Evolutionary conservation across 1,140 invertebrate genomes (phyloP).

Genomic region (Drosophila chauvacae): DNA sequence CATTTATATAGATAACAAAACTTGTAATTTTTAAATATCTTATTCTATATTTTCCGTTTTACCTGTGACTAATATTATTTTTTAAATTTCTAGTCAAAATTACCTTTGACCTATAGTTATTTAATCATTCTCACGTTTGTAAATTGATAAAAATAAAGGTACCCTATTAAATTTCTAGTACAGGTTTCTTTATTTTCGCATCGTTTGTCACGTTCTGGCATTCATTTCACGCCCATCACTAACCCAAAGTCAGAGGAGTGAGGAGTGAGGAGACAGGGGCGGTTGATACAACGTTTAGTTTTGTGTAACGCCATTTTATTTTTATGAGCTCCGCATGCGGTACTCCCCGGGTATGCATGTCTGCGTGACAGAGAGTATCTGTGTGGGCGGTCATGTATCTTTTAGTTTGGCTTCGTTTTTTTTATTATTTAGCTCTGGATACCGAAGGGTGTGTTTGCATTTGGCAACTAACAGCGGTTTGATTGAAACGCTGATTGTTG

Average conservation of each 20-base stretch:
- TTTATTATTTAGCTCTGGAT: neutral
- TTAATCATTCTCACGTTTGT: neutral
- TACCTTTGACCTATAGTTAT: neutral
- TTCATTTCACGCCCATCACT: slow-evolving; percentile 31
- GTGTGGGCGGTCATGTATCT: slow-evolving; percentile 37
- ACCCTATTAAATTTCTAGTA: neutral
- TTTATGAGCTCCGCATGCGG: slow-evolving; percentile 60
- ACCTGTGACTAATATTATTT: neutral
- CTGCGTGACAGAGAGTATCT: slow-evolving; percentile 22
- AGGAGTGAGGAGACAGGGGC: neutral
- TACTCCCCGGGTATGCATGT: slow-evolving; percentile 12
- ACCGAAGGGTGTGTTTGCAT: slow-evolving; percentile 43
- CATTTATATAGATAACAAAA: too few species aligned
- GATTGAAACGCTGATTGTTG: slow-evolving; percentile 59
- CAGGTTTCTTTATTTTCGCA: neutral
- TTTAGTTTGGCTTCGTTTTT: slow-evolving; percentile 5
- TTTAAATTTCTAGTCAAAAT: neutral
- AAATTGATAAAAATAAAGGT: neutral
- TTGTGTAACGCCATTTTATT: slow-evolving; percentile 70
- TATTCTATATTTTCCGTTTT: too few species aligned
- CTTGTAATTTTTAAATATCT: too few species aligned
- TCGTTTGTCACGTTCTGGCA: slow-evolving; percentile 19
- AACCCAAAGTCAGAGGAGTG: neutral
- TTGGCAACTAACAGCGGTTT: slow-evolving; percentile 44
- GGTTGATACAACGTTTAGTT: slow-evolving; percentile 54